Evolutionary conservation across 92 coral and sea anemone genomes (phyloP).

Genomic region (Porites divaricata): DNA sequence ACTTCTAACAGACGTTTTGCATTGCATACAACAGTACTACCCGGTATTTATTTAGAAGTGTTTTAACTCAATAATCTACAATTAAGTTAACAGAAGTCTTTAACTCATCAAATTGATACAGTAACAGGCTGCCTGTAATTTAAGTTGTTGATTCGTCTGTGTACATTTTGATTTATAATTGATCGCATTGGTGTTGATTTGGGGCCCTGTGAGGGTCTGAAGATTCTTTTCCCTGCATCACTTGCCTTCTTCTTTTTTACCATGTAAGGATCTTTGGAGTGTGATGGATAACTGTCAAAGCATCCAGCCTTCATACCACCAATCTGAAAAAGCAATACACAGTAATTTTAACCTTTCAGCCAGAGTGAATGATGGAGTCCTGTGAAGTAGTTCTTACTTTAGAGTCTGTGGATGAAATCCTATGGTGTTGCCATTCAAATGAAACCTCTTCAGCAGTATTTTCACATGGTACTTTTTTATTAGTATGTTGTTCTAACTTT

Average conservation of each 20-base stretch:
- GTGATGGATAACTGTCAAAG: constrained; percentile 87
- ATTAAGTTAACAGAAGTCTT: background rate
- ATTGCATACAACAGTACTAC: background rate
- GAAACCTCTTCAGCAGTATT: too few relatives aligned
- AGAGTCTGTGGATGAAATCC: too few relatives aligned
- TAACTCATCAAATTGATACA: constrained; percentile 51
- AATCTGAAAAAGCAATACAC: constrained; percentile 48
- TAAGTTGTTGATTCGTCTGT: constrained; percentile 85
- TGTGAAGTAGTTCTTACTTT: too few relatives aligned
- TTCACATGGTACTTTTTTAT: too few relatives aligned
- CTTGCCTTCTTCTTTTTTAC: constrained; percentile 70
- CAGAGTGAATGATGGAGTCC: too few relatives aligned
- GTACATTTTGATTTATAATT: constrained; percentile 87
- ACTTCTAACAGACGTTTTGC: background rate
- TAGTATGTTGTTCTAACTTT: too few relatives aligned
- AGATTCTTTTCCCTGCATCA: constrained; percentile 73
- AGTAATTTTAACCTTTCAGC: too few relatives aligned
- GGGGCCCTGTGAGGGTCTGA: constrained; percentile 98
- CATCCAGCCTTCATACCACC: constrained; percentile 97
- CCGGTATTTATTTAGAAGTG: background rate
- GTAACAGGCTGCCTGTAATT: constrained; percentile 79
- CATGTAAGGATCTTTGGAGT: constrained; percentile 90
- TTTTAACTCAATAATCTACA: background rate
- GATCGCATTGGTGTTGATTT: constrained; percentile 93
- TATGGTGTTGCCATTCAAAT: too few relatives aligned